Evolutionary conservation across 2,888 invertebrate genomes (phyloP).

Genomic region (Rhagium mordax): DNA sequence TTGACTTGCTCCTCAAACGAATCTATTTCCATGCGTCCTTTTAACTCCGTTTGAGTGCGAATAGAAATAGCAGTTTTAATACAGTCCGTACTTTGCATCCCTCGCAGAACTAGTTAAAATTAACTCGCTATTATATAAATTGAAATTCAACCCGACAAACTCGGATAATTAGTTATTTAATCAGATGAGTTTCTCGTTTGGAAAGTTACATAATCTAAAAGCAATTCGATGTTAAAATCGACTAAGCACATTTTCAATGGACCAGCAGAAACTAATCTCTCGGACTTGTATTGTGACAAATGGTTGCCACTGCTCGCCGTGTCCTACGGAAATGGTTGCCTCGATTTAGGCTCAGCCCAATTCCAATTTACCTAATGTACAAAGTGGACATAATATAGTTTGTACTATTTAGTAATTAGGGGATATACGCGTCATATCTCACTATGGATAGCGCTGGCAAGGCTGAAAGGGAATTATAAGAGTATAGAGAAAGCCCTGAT

Average conservation of each 20-base stretch:
- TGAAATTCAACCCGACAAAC: conserved; percentile 36
- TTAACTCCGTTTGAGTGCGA: no score
- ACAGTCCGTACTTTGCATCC: not conserved
- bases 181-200: conserved; percentile 51
- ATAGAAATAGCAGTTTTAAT: not conserved
- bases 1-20: no score
- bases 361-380: not conserved
- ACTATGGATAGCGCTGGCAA: no score
- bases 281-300: conserved; percentile 11
- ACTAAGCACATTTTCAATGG: conserved; percentile 42
- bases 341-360: not conserved
- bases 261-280: conserved; percentile 38
- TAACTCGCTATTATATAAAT: conserved; percentile 32
- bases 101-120: not conserved
- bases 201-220: conserved; percentile 55
- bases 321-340: not conserved
- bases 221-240: conserved; percentile 53
- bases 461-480: no score
- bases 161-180: conserved; percentile 44
- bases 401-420: no score
- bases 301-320: not conserved
- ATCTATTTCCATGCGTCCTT: no score
- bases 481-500: no score
- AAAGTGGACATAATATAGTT: not conserved
- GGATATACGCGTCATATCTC: no score